Evolutionary conservation across 1,140 invertebrate species (phyloP).

Genomic region (Steinernema khuongi): DNA sequence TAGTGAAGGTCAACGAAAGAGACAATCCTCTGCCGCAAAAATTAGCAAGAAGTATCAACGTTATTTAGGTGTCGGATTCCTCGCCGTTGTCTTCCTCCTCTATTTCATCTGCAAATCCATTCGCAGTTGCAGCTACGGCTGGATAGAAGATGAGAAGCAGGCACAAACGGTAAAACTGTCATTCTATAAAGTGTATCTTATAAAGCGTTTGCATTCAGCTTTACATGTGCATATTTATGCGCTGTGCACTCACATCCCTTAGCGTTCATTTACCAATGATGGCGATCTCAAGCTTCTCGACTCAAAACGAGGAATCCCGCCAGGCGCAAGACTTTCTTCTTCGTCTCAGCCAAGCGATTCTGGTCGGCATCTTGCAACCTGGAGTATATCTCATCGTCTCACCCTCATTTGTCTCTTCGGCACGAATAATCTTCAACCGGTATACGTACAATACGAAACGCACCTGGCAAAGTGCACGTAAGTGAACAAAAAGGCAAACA

Average conservation of each 20-base stretch:
- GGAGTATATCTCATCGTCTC: constrained; percentile 26
- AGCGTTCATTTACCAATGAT: constrained; percentile 2
- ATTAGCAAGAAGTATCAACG: too few species aligned
- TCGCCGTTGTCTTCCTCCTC: constrained; percentile 3
- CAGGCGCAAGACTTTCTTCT: background rate
- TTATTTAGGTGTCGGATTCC: constrained; percentile 16
- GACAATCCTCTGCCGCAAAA: too few species aligned
- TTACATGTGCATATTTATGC: background rate
- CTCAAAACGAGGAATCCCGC: background rate
- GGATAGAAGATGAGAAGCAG: constrained; percentile 18
- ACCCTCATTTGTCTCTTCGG: constrained; percentile 6
- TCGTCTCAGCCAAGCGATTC: constrained; percentile 20
- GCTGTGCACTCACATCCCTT: background rate
- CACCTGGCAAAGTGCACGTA: constrained; percentile 36
- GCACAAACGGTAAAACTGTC: constrained; percentile 9
- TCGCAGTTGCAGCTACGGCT: constrained; percentile 26
- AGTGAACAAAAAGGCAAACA: background rate
- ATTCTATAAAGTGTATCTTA: background rate
- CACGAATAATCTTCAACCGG: constrained; percentile 29
- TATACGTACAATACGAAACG: constrained; percentile 35
- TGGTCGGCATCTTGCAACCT: constrained; percentile 29
- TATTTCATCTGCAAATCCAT: constrained; percentile 21
- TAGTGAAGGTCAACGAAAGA: background rate
- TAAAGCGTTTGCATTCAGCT: background rate
- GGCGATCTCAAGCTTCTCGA: background rate